Evolutionary conservation across 2,113 vertebrate species (phyloP).

Genomic region (Actenoides lindsayi): DNA sequence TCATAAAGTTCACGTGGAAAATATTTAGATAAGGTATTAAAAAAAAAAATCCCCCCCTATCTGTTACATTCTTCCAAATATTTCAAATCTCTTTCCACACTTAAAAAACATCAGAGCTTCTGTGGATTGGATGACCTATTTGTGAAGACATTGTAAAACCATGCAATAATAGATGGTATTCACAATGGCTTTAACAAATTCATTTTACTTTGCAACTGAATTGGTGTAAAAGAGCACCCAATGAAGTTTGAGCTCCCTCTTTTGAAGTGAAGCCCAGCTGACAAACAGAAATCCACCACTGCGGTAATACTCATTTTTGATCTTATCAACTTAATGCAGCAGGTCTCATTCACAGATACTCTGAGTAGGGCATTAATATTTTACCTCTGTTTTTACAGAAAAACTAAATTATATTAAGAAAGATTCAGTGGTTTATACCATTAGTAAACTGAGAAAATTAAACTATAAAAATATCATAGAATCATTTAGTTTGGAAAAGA

Average conservation of each 20-base stretch:
- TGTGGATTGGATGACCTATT: not conserved
- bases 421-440: not conserved
- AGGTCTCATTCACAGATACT: too few relatives aligned
- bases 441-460: not conserved
- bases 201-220: not conserved
- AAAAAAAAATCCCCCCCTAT: not conserved
- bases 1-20: not conserved
- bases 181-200: not conserved
- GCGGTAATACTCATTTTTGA: not conserved
- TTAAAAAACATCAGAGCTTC: not conserved
- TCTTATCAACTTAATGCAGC: not conserved
- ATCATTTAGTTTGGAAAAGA: not conserved
- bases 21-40: not conserved
- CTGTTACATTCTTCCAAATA: not conserved
- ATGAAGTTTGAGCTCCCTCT: not conserved
- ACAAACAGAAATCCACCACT: not conserved
- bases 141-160: not conserved
- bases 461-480: not conserved
- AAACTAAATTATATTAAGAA: not conserved
- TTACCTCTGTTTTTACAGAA: not conserved
- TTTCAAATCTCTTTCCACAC: not conserved
- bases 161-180: not conserved
- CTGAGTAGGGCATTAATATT: not conserved
- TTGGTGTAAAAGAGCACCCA: not conserved
- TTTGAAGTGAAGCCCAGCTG: not conserved